phyloP scores from a whole-genome alignment of 2,888 invertebrate genomes.

The Tetramorium bicarinatum region DNA sequence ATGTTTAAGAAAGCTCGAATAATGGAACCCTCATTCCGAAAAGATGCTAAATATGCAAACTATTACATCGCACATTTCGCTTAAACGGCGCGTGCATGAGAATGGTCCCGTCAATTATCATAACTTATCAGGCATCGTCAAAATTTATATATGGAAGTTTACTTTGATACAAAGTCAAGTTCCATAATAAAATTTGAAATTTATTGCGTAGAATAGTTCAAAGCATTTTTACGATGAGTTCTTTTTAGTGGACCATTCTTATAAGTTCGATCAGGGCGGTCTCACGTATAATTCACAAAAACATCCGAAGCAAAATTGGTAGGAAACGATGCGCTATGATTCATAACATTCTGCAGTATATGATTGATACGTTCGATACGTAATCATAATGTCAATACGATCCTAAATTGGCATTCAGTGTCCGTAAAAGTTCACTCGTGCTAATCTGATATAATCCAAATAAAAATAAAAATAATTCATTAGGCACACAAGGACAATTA shows the following conservation, averaged over 20 bases:
- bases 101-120: constrained; percentile 47
- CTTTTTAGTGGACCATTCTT: constrained; percentile 25
- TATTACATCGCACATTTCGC: constrained; percentile 9
- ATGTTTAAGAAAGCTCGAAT: neutral
- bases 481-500: constrained; percentile 42
- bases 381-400: constrained; percentile 40
- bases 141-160: constrained; percentile 15
- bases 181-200: neutral
- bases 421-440: constrained; percentile 63
- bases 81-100: constrained; percentile 8
- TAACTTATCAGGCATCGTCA: constrained; percentile 16
- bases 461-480: constrained; percentile 32
- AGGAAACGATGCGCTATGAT: constrained; percentile 50
- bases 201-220: neutral
- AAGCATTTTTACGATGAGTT: neutral
- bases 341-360: constrained; percentile 48
- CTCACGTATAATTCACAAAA: constrained; percentile 44
- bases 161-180: constrained; percentile 20
- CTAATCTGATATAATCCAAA: constrained; percentile 45
- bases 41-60: neutral
- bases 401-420: constrained; percentile 66
- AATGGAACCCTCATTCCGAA: neutral
- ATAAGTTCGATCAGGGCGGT: neutral
- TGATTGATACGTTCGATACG: constrained; percentile 44
- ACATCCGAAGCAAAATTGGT: constrained; percentile 59